A percentile compares a stretch with the other conserved stretches of the same genome.
phyloP scores from a whole-genome alignment of 2,888 invertebrate species.

The Athalia circularis region DNA sequence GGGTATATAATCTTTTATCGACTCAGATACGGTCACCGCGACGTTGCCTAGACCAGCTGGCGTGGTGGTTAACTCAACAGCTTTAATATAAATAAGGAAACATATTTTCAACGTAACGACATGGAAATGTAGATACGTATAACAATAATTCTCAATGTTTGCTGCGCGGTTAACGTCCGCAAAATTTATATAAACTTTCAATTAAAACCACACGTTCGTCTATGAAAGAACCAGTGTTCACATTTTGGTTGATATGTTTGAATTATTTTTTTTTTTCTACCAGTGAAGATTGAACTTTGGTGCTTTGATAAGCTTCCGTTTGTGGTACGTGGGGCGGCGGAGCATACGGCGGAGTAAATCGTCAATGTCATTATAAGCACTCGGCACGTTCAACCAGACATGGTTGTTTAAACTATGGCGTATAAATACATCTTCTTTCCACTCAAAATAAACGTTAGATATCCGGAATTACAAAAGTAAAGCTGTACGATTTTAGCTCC shows the following conservation, averaged over 20 bases:
- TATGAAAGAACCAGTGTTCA: too few species aligned
- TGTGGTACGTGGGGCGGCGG: too few species aligned
- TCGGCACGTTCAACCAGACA: too few species aligned
- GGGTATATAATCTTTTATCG: neutral
- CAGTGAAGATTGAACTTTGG: too few species aligned
- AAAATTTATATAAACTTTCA: neutral
- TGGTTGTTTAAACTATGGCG: neutral
- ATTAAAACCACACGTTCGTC: neutral
- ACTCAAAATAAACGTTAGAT: slow-evolving; percentile 21
- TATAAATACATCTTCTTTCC: slow-evolving; percentile 20
- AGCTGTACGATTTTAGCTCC: neutral
- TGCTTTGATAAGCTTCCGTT: too few species aligned
- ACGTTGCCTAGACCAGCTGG: neutral
- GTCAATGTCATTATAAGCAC: too few species aligned
- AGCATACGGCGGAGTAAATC: too few species aligned
- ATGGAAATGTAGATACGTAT: neutral
- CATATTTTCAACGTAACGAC: slow-evolving; percentile 5
- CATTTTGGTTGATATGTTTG: too few species aligned
- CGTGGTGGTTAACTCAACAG: neutral
- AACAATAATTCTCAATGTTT: neutral
- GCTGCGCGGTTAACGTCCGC: slow-evolving; percentile 1
- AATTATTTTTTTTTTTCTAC: too few species aligned
- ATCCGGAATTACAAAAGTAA: neutral
- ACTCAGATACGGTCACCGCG: neutral
- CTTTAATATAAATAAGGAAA: slow-evolving; percentile 28